Conservation (phyloP, 1,140 invertebrate genomes). For the Mycetomoellerius zeteki region DNA sequence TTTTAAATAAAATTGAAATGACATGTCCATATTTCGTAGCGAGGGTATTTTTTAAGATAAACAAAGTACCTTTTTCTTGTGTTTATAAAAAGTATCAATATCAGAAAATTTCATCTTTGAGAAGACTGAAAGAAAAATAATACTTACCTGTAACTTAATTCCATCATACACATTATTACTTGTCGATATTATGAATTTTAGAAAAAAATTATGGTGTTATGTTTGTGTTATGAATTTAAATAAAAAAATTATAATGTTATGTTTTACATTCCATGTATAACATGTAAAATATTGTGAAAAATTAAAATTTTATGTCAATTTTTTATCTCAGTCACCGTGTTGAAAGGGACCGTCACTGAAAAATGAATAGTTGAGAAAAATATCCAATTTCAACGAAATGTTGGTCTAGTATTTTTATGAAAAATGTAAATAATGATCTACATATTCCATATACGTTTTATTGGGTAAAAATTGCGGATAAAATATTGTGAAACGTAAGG, state of each 20-base stretch:
- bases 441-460: conserved; percentile 2
- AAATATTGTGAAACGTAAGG: background rate
- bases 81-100: background rate
- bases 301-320: conserved; percentile 1
- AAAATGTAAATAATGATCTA: background rate
- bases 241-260: conserved; percentile 3
- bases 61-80: background rate
- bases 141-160: background rate
- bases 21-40: background rate
- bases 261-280: background rate
- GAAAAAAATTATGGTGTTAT: background rate
- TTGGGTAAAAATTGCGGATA: background rate
- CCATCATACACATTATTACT: background rate
- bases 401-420: conserved; percentile 27
- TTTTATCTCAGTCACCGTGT: background rate
- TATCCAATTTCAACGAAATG: conserved; percentile 1
- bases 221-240: background rate
- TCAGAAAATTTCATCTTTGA: background rate
- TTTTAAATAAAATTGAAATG: conserved; percentile 9
- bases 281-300: background rate
- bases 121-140: conserved; percentile 15
- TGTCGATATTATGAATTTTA: background rate
- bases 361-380: background rate
- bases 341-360: background rate
- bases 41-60: background rate